Percentiles rank a stretch among this genome's conserved stretches.
These are phyloP conservation scores for Trichomalopsis sarcophagae DNA, from an alignment of 1,140 invertebrate species.

Conservation along the genomic window DNA sequence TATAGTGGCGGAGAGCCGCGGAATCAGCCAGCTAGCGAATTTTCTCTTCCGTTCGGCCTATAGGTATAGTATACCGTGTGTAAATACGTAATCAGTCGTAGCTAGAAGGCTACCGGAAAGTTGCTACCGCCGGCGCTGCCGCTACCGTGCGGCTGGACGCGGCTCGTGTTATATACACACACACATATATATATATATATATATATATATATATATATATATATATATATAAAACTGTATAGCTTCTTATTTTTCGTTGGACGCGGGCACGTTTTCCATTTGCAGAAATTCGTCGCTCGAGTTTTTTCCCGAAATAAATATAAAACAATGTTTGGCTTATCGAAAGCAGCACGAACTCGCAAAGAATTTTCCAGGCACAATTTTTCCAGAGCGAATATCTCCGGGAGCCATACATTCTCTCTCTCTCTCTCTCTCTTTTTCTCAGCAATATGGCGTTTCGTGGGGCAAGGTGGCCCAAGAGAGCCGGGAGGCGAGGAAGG, in stretches of 20 bases:
- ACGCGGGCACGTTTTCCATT: too few relatives aligned
- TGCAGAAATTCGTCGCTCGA: neutral
- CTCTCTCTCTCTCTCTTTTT: neutral
- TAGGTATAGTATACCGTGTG: neutral
- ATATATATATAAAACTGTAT: too few relatives aligned
- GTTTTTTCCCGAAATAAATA: neutral
- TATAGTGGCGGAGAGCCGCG: slow-evolving; percentile 52
- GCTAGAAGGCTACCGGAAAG: neutral
- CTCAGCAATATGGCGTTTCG: slow-evolving; percentile 22
- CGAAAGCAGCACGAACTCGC: neutral
- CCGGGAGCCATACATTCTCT: neutral
- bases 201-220: too few relatives aligned
- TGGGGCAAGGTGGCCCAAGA: slow-evolving; percentile 21
- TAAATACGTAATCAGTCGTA: slow-evolving; percentile 75
- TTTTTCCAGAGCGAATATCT: slow-evolving; percentile 12
- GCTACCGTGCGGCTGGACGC: too few relatives aligned
- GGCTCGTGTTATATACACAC: too few relatives aligned
- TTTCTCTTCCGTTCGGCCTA: slow-evolving; percentile 70
- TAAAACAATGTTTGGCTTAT: slow-evolving; percentile 7
- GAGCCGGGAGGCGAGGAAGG: neutral
- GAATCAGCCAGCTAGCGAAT: slow-evolving; percentile 67
- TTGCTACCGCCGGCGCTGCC: too few relatives aligned
- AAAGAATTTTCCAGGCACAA: neutral
- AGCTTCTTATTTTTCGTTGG: too few relatives aligned
- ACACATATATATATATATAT: too few relatives aligned